Base-by-base conservation (phyloP, 2,797 vertebrate species). In the Meda fulgida region DNA sequence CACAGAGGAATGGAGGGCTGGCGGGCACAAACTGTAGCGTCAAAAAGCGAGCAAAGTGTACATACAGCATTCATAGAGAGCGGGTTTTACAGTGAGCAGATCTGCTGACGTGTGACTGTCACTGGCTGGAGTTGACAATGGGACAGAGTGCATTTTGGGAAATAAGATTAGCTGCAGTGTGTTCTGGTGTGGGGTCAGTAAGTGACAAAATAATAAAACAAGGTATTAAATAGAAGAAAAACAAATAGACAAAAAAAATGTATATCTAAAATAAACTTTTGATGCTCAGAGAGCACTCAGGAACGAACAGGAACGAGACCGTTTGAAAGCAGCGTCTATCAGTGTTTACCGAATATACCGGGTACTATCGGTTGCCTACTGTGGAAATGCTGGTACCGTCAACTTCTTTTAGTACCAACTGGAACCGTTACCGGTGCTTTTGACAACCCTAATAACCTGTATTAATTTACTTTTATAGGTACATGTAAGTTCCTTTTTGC, bases 141-240 rank as follows among this genome's bases (percentile, higher is more conserved):
- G 80, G 88, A 78, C 88, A 86, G 89, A 60, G 86, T 86, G 89
- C 89, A 91, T 90, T 87, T 88, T 92, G 91, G 92, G 89, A 91
- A 90, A 93, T 48, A 78, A 92, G 91, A 93, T 92, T 90, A 93
- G 88, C 87, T 65, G 75, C 83, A 63, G 86, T 79, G 40, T 84
- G 43, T 40, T 80, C 84, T 82, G 63, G 48, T 76, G 78, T 53
- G 46, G 23, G 65, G 65, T 36, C 46, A 80, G 78, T 19, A 29
- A 78, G 55, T 11, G 76, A 19, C 23, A 78, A 40, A 71, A 36
- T 0, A 13, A 58, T 81, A 53, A 38, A 80, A 55, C 13, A 4
- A 69, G 29, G 77, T 38, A 23, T 65, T 65, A 19, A 43, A 63
- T 31, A 11, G 2, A 78, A 29, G 34, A 23, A 40, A 58, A 34